Conservation (phyloP, 2,888 invertebrate species). For the Eupithecia insigniata region DNA sequence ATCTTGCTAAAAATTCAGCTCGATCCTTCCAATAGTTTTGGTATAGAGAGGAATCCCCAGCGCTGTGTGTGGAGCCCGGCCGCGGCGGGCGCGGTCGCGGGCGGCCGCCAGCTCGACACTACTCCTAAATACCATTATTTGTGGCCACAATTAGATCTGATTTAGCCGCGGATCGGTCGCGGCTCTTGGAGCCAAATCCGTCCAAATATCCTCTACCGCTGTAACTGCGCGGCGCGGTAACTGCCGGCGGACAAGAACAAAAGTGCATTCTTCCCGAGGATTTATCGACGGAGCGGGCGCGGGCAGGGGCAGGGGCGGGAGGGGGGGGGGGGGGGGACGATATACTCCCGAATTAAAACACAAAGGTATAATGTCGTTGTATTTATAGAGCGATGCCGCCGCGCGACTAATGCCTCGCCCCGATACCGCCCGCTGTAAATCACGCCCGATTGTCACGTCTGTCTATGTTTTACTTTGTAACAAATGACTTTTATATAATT, state of each 20-base stretch:
- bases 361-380: conserved; percentile 72
- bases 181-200: conserved; percentile 19
- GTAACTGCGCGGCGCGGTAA: conserved; percentile 4
- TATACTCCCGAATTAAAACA: conserved; percentile 61
- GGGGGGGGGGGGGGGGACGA: conserved; percentile 47
- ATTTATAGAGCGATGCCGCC: conserved; percentile 60
- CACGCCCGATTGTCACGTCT: conserved; percentile 47
- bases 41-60: neutral
- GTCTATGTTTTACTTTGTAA: conserved; percentile 42
- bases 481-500: conserved; percentile 46
- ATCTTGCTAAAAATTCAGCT: too few relatives aligned
- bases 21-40: too few relatives aligned
- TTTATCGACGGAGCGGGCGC: conserved; percentile 54
- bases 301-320: conserved; percentile 32
- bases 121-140: neutral
- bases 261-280: conserved; percentile 60
- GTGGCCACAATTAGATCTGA: conserved; percentile 24
- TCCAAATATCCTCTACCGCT: neutral
- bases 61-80: neutral
- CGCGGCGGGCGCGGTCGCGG: neutral
- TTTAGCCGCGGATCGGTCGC: neutral
- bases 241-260: conserved; percentile 26
- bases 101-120: neutral
- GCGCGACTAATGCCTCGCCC: conserved; percentile 53
- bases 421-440: conserved; percentile 47